phyloP scores from a whole-genome alignment of 1,140 invertebrate genomes.

The Pseudomyrmex gracilis region DNA sequence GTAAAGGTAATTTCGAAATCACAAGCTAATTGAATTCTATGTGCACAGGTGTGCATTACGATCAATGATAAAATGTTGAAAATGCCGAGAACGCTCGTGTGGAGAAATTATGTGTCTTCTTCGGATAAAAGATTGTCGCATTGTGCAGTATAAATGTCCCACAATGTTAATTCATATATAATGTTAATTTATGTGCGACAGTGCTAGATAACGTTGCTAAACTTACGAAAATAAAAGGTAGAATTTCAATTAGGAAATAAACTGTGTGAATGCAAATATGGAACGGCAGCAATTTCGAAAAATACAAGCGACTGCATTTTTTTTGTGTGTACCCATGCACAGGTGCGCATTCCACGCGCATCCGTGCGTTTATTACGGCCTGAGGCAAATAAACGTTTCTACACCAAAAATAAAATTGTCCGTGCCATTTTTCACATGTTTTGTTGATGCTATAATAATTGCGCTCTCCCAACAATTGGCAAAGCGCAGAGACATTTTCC shows the following conservation, averaged over 20 bases:
- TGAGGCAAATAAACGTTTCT: conserved; percentile 39
- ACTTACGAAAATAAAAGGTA: conserved; percentile 14
- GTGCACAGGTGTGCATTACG: neutral
- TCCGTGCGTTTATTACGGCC: conserved; percentile 40
- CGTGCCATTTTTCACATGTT: neutral
- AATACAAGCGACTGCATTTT: conserved; percentile 44
- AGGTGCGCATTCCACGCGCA: conserved; percentile 18
- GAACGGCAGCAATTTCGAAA: conserved; percentile 28
- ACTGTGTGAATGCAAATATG: neutral
- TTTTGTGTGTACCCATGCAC: conserved; percentile 9
- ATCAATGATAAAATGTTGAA: neutral
- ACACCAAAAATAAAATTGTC: conserved; percentile 37
- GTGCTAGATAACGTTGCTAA: neutral
- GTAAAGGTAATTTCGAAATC: conserved; percentile 14
- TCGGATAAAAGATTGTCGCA: neutral
- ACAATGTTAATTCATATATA: neutral
- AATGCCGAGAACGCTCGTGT: neutral
- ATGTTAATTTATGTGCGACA: neutral
- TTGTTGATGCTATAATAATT: conserved; percentile 4
- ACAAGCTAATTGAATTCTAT: neutral
- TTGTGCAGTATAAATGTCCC: neutral
- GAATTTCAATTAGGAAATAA: conserved; percentile 26
- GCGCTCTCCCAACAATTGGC: neutral
- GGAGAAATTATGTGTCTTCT: neutral
- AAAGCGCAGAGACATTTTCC: neutral